These are phyloP conservation scores for Byasa hedistus DNA, from an alignment of 2,888 invertebrate genomes.

Conservation along the genomic window DNA sequence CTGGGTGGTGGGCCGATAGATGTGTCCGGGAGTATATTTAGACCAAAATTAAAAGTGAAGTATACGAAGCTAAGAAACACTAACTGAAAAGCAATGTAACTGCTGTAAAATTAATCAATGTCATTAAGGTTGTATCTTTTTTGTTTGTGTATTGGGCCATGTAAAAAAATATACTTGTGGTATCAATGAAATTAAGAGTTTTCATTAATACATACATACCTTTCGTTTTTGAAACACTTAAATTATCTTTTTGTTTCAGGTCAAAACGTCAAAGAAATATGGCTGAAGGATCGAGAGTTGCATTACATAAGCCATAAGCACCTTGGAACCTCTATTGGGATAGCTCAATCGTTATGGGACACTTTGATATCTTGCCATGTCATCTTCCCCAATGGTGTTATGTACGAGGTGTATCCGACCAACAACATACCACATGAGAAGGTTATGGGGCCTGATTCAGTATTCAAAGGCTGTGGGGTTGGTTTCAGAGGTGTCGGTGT, in stretches of 20 bases:
- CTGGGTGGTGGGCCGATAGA: too few species aligned
- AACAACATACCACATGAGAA: slow-evolving; percentile 39
- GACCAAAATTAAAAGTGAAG: too few species aligned
- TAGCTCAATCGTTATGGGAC: slow-evolving; percentile 45
- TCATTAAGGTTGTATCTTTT: too few species aligned
- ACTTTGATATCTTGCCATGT: slow-evolving; percentile 46
- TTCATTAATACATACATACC: too few species aligned
- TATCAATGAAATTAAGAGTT: too few species aligned
- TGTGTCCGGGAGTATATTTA: too few species aligned
- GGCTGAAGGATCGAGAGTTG: slow-evolving; percentile 39
- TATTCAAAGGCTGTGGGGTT: slow-evolving; percentile 45
- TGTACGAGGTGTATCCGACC: slow-evolving; percentile 46
- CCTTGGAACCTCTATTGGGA: slow-evolving; percentile 40
- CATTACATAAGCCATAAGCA: slow-evolving; percentile 42
- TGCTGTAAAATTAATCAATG: too few species aligned
- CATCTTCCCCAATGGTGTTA: slow-evolving; percentile 45
- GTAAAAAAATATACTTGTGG: too few species aligned
- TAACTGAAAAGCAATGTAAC: too few species aligned
- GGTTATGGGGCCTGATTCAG: slow-evolving; percentile 34
- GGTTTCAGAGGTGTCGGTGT: slow-evolving; percentile 41
- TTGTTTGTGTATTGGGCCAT: too few species aligned
- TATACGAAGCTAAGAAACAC: too few species aligned
- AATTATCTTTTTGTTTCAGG: slow-evolving; percentile 40
- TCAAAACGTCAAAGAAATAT: slow-evolving; percentile 38
- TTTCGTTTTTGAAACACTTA: too few species aligned